A percentile compares a stretch with the other conserved stretches of the same genome.
phyloP scores from a whole-genome alignment of 2,888 invertebrate genomes.

The Busseola fusca region DNA sequence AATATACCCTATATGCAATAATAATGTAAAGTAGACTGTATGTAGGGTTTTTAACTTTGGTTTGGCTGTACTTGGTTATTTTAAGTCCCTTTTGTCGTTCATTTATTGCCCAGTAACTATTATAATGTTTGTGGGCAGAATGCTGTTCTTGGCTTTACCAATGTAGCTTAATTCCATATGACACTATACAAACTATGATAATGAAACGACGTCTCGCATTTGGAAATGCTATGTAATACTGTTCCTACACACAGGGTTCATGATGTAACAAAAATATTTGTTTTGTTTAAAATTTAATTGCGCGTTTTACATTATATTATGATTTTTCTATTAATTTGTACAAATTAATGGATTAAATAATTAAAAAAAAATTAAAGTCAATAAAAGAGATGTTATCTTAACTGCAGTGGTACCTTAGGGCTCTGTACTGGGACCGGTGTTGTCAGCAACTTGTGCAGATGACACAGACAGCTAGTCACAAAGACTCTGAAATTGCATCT shows the following conservation, averaged over 20 bases:
- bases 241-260: slow-evolving; percentile 67
- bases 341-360: too few relatives aligned
- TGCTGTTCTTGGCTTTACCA: slow-evolving; percentile 53
- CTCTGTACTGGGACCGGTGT: too few relatives aligned
- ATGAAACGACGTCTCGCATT: slow-evolving; percentile 41
- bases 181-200: too few relatives aligned
- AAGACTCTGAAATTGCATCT: not conserved
- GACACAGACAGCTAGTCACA: too few relatives aligned
- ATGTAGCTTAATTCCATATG: slow-evolving; percentile 49
- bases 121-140: slow-evolving; percentile 21
- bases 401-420: too few relatives aligned
- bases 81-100: slow-evolving; percentile 20
- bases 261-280: slow-evolving; percentile 7
- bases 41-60: slow-evolving; percentile 19
- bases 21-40: slow-evolving; percentile 35
- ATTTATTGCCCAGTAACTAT: slow-evolving; percentile 28
- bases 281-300: slow-evolving; percentile 38
- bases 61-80: slow-evolving; percentile 18
- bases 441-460: not conserved
- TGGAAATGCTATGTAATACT: slow-evolving; percentile 55
- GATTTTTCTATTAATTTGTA: slow-evolving; percentile 25
- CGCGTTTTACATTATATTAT: slow-evolving; percentile 21
- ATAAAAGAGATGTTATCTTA: not conserved
- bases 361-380: not conserved
- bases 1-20: slow-evolving; percentile 45